Evolutionary conservation across 2,888 invertebrate genomes (phyloP), one percentile per base, ranked within the genome.

Genomic region (Dryocosmus kuriphilus): DNA sequence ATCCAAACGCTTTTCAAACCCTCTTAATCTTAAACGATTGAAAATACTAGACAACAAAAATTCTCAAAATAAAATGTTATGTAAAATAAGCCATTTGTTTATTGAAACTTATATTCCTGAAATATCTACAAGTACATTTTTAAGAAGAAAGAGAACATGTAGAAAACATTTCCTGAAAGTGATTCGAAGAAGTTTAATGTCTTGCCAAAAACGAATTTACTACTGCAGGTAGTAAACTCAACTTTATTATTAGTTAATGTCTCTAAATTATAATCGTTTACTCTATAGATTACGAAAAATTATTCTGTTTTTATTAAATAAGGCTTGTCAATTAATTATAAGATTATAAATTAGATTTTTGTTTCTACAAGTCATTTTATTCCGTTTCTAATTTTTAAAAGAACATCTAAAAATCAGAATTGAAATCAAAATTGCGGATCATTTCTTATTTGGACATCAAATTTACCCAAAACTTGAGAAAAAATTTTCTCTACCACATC

Each of bases 201-300:
- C 51, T 51, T 22, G 51, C 51, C n/a, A 51, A 51, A 51, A 51
- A 51, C n/a, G 51, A 51, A n/a, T 51, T n/a, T 51, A 51, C n/a
- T 9, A 51, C 51, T 51, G n/a, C 9, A 51, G 7, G 4, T 8
- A n/a, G n/a, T 22, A 51, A 51, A n/a, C 7, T 51, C n/a, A 9
- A 22, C n/a, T 51, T 51, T n/a, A 51, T 51, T n/a, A 19, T 46
- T n/a, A 46, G 46, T 35, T 35, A 35, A 35, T 35, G 35, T 46
- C 7, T 46, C 46, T n/a, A 46, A 22, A n/a, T 51, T 51, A 2
- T 51, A 51, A 51, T 51, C 2, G 9, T n/a, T 51, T 19, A 51
- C n/a, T 2, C n/a, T 51, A n/a, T 51, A 9, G 2, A n/a, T n/a
- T 51, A n/a, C n/a, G n/a, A n/a, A n/a, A 51, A n/a, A 14, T 41